A percentile compares a stretch with the other conserved stretches of the same genome.
phyloP scores from a whole-genome alignment of 1,140 invertebrate species.

The Trachymyrmex cornetzi region DNA sequence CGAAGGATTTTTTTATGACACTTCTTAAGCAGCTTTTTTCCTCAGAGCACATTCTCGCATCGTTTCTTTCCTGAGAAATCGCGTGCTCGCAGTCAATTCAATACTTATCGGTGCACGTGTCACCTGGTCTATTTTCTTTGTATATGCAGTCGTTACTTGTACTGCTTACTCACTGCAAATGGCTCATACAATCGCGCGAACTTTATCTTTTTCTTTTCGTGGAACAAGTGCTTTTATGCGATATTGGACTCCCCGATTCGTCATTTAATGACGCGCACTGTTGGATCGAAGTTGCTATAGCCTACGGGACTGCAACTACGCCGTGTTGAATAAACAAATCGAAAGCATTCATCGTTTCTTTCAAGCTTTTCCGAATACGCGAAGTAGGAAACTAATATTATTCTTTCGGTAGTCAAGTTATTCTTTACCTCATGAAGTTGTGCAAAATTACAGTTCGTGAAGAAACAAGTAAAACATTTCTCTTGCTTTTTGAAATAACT shows the following conservation, averaged over 20 bases:
- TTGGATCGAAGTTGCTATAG: constrained; percentile 31
- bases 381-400: background rate
- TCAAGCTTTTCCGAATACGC: constrained; percentile 2
- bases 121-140: constrained; percentile 68
- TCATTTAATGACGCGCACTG: constrained; percentile 48
- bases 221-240: background rate
- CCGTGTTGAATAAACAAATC: constrained; percentile 44
- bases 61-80: constrained; percentile 41
- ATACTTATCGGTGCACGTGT: constrained; percentile 69
- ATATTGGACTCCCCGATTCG: constrained; percentile 16
- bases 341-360: constrained; percentile 8
- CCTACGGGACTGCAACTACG: constrained; percentile 20
- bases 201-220: constrained; percentile 22
- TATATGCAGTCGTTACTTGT: constrained; percentile 52
- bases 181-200: constrained; percentile 40
- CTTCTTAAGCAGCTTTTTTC: background rate
- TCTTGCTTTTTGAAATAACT: background rate
- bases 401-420: background rate
- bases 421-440: background rate
- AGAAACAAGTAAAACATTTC: background rate
- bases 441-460: background rate
- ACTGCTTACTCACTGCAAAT: constrained; percentile 42
- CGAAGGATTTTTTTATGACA: background rate
- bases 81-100: constrained; percentile 49
- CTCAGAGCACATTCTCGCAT: background rate